Evolutionary conservation across 2,113 vertebrate species (phyloP), one percentile per base, ranked within the genome.

Genomic region (Raja brachyura): DNA sequence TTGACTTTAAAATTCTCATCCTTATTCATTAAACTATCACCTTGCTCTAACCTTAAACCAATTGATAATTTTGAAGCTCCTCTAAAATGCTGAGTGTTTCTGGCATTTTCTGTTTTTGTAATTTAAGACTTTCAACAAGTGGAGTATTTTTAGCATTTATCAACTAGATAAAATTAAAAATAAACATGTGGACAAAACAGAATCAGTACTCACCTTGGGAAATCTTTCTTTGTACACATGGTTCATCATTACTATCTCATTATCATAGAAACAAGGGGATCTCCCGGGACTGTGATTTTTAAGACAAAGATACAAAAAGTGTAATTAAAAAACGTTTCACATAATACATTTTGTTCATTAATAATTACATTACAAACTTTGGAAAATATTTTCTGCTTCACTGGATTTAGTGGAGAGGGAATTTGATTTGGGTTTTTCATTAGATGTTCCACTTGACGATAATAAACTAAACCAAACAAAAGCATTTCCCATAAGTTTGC

Each of bases 241-340:
- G 96, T 99, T 99, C 98, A 99, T 99, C 98, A 99, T 99, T 96
- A 99, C 97, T 94, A 99, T 99, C 96, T 99, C 98, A 94, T 98
- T 98, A 96, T 99, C 98, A 94, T 98, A 99, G 94, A 97, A 98
- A 95, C 99, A 96, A 0, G 98, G 98, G 78, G 98, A 99, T 93
- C 98, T 98, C 73, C 98, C 98, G 56, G 98, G 98, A 94, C 98
- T 99, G 94, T 33, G 63, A 28, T 54, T 48, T 54, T 48, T 96
- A 93, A 48, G 54, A 3, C 28, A 92, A 8, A 70, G 6, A 73
- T 7, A 28, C 11, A n/a, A 73, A 54, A 74, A 28, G 33, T 28
- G 22, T 92, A 54, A 92, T 8, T 66, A 59, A 85, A 25, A 59
- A 85, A 54, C 3, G 39, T 3, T 48, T 48, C 39, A 11, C 25